Percentiles rank a stretch among this genome's conserved stretches.
Evolutionary conservation across 2,888 invertebrate genomes (phyloP).

Genomic region (Thereva nobilitata): DNA sequence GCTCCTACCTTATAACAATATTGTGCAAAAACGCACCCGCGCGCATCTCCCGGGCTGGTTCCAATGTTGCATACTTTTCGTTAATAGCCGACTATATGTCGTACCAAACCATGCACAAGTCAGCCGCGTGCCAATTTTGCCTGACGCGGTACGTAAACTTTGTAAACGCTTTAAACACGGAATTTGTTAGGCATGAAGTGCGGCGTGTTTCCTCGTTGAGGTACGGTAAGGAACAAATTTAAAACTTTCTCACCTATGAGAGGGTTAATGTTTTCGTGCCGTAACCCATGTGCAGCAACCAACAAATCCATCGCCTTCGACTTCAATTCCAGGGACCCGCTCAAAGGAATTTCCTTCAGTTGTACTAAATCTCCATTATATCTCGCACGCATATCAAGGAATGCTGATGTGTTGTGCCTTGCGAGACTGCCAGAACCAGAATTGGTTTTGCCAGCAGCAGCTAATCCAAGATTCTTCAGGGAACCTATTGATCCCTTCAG

Average conservation of each 20-base stretch:
- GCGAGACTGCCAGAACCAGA: constrained; percentile 62
- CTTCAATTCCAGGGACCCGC: constrained; percentile 71
- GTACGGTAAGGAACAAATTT: not conserved
- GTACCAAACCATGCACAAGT: too few species aligned
- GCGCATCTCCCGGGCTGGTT: too few species aligned
- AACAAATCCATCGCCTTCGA: constrained; percentile 79
- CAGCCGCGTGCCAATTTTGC: too few species aligned
- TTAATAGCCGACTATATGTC: too few species aligned
- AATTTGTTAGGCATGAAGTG: too few species aligned
- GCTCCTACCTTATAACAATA: too few species aligned
- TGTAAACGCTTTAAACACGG: too few species aligned
- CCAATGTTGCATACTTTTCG: too few species aligned
- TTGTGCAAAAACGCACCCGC: too few species aligned
- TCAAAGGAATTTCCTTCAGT: constrained; percentile 74
- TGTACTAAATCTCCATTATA: constrained; percentile 92
- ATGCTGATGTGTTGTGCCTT: constrained; percentile 62
- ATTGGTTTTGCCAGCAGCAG: constrained; percentile 53
- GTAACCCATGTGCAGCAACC: constrained; percentile 77
- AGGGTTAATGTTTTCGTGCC: constrained; percentile 90
- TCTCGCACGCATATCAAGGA: constrained; percentile 74
- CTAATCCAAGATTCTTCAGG: constrained; percentile 62
- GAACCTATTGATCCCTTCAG: constrained; percentile 76
- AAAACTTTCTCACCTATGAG: constrained; percentile 66
- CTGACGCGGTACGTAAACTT: too few species aligned
- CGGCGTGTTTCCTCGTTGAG: too few species aligned